Evolutionary conservation across 1,140 invertebrate genomes (phyloP).

Genomic region (Eriosoma lanigerum): DNA sequence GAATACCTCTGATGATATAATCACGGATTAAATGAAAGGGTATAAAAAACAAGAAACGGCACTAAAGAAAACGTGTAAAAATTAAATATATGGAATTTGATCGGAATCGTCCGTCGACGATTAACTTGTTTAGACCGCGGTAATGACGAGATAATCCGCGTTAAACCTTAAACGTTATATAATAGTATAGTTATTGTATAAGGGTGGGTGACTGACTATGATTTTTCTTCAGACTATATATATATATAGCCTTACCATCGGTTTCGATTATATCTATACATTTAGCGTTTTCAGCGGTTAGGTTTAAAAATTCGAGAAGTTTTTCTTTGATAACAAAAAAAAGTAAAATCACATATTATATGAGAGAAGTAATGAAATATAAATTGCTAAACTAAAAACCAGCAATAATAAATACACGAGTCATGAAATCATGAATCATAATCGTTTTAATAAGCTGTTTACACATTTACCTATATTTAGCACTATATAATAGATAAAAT

Average conservation of each 20-base stretch:
- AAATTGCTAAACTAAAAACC: too few relatives aligned
- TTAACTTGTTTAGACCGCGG: constrained; percentile 33
- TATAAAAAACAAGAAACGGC: neutral
- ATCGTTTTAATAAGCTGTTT: too few relatives aligned
- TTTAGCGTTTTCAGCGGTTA: neutral
- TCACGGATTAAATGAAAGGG: too few relatives aligned
- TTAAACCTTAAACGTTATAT: neutral
- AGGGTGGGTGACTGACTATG: neutral
- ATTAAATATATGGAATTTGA: constrained; percentile 19
- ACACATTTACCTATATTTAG: too few relatives aligned
- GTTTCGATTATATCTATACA: neutral
- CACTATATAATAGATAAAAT: too few relatives aligned
- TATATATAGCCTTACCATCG: neutral
- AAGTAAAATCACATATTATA: too few relatives aligned
- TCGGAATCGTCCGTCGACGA: constrained; percentile 10
- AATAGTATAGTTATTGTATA: neutral
- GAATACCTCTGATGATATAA: too few relatives aligned
- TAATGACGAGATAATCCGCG: constrained; percentile 11
- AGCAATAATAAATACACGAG: too few relatives aligned
- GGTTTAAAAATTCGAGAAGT: too few relatives aligned
- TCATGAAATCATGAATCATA: too few relatives aligned
- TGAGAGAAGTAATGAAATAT: too few relatives aligned
- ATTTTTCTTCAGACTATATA: neutral
- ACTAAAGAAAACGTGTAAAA: constrained; percentile 34
- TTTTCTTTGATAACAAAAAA: too few relatives aligned